A percentile compares a stretch with the other conserved stretches of the same genome.
These are phyloP conservation scores for Cecidostiba fungosa DNA, from an alignment of 2,888 invertebrate species.

Conservation along the genomic window DNA sequence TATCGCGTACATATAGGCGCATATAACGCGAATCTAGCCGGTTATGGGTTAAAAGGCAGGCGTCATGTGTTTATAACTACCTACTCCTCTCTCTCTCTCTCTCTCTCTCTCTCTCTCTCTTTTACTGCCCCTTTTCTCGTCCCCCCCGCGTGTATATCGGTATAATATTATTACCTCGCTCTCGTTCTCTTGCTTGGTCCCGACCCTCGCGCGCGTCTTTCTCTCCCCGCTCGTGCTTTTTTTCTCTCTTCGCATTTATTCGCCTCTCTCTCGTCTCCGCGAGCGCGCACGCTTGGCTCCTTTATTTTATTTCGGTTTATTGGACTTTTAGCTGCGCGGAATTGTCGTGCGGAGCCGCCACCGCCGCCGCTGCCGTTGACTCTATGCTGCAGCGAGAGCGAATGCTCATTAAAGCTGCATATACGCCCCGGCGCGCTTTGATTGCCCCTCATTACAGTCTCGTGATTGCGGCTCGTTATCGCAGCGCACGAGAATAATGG, in stretches of 20 bases:
- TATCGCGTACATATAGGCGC: conserved; percentile 46
- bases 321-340: conserved; percentile 48
- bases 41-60: conserved; percentile 77
- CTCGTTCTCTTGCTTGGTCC: conserved; percentile 49
- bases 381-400: background rate
- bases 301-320: conserved; percentile 58
- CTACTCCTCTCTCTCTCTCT: conserved; percentile 43
- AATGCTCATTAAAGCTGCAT: conserved; percentile 58
- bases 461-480: conserved; percentile 59
- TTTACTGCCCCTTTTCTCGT: conserved; percentile 59
- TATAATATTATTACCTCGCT: conserved; percentile 77
- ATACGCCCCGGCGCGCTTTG: conserved; percentile 35
- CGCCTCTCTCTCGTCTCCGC: background rate
- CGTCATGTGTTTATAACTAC: conserved; percentile 79
- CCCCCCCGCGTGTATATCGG: conserved; percentile 67
- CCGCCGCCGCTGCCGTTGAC: too few relatives aligned
- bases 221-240: background rate
- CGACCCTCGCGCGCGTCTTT: conserved; percentile 26
- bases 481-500: conserved; percentile 26
- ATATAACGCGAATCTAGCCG: conserved; percentile 58
- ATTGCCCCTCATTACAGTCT: conserved; percentile 59
- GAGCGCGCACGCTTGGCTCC: background rate
- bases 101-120: conserved; percentile 17
- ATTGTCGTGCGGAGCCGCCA: too few relatives aligned
- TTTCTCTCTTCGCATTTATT: conserved; percentile 23